Evolutionary conservation across 2,113 vertebrate genomes (phyloP).

Genomic region (Phrynocephalus versicolor): DNA sequence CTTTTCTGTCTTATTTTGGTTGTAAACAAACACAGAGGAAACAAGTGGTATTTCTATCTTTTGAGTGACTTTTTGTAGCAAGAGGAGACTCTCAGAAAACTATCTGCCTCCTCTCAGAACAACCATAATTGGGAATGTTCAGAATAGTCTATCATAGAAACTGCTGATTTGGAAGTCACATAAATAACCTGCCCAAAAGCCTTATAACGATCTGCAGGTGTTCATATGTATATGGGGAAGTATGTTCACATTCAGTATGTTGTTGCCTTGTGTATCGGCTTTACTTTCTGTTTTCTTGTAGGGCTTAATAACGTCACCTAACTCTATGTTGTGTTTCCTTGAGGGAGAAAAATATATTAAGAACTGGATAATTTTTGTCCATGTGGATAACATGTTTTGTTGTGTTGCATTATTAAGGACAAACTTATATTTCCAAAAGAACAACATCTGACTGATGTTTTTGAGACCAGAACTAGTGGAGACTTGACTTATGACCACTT

Average conservation of each 20-base stretch:
- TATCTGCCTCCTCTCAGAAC: neutral
- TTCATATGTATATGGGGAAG: neutral
- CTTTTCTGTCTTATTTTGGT: neutral
- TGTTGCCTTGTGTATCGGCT: neutral
- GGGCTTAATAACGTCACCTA: neutral
- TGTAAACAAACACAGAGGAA: neutral
- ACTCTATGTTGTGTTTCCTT: neutral
- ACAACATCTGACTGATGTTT: neutral
- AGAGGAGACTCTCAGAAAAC: neutral
- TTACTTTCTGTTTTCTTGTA: conserved; percentile 26
- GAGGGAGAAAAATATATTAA: neutral
- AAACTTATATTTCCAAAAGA: neutral
- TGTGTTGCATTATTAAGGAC: neutral
- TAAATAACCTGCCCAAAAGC: conserved; percentile 12
- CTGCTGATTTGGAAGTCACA: conserved; percentile 3
- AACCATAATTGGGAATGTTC: neutral
- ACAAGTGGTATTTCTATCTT: rapidly evolving
- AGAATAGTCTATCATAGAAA: conserved; percentile 30
- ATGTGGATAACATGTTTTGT: neutral
- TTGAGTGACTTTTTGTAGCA: neutral
- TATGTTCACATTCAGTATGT: conserved; percentile 17
- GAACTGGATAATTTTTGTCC: neutral
- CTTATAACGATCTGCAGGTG: neutral
- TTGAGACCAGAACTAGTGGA: neutral
- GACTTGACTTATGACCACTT: neutral